A percentile compares a stretch with the other conserved stretches of the same genome.
Conservation (phyloP, 2,113 vertebrate genomes). For the Chionomys nivalis region DNA sequence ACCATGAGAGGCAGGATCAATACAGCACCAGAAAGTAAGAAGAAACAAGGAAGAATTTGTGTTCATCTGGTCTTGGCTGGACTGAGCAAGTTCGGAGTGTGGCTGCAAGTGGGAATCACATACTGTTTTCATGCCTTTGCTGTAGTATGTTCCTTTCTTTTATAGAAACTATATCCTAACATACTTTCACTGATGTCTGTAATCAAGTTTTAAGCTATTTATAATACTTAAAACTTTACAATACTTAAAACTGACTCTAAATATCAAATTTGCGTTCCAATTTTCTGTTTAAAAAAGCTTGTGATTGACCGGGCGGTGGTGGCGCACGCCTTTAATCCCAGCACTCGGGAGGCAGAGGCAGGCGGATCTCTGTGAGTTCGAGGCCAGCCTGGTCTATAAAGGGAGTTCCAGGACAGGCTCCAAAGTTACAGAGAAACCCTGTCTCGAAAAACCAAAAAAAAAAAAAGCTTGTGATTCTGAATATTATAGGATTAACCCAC, state of each 20-base stretch:
- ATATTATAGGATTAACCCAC: not conserved
- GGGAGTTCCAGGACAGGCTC: too few species aligned
- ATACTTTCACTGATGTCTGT: slow-evolving; percentile 46
- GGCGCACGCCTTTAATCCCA: too few species aligned
- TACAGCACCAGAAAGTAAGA: not conserved
- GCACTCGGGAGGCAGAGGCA: too few species aligned
- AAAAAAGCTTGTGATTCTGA: not conserved
- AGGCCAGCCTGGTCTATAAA: too few species aligned
- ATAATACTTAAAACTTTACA: slow-evolving; percentile 33
- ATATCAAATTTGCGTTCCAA: slow-evolving; percentile 39
- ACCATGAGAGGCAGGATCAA: not conserved
- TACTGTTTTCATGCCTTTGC: slow-evolving; percentile 47
- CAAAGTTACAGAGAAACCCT: too few species aligned
- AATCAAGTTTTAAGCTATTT: slow-evolving; percentile 20
- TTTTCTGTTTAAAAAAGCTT: slow-evolving; percentile 38
- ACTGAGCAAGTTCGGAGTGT: not conserved
- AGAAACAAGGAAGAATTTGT: not conserved
- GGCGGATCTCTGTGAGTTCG: too few species aligned
- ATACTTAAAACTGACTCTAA: slow-evolving; percentile 39
- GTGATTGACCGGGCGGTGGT: too few species aligned
- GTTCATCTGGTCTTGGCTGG: not conserved
- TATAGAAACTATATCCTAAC: slow-evolving; percentile 40
- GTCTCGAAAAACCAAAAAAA: too few species aligned
- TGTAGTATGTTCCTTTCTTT: slow-evolving; percentile 43
- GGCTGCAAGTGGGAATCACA: not conserved